Evolutionary conservation across 2,888 invertebrate genomes (phyloP).

Genomic region (Stegophylla sp.): DNA sequence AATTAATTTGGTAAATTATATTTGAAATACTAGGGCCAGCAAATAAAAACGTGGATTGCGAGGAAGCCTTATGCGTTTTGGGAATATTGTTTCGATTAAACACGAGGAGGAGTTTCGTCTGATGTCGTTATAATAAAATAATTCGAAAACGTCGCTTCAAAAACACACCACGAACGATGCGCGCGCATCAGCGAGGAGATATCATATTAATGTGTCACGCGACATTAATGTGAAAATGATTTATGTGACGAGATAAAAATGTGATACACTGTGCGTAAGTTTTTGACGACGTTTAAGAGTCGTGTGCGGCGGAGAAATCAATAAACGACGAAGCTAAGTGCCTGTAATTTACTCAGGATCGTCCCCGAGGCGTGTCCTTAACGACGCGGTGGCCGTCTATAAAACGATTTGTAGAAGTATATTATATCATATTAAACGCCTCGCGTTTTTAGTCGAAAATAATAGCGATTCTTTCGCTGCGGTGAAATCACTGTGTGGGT

Average conservation of each 20-base stretch:
- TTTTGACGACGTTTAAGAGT: slow-evolving; percentile 15
- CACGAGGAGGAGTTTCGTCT: no score
- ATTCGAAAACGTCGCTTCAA: no score
- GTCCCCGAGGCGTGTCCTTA: not conserved
- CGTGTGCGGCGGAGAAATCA: slow-evolving; percentile 9
- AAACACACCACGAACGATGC: not conserved
- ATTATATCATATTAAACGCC: slow-evolving; percentile 28
- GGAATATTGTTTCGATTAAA: no score
- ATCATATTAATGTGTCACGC: not conserved
- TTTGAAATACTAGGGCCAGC: no score
- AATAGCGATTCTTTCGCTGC: not conserved
- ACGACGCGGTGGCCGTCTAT: slow-evolving; percentile 11
- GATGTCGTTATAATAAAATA: no score
- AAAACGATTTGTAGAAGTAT: slow-evolving; percentile 7
- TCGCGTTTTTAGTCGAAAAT: not conserved
- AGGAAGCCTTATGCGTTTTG: no score
- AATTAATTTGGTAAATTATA: no score
- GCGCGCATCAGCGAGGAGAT: no score
- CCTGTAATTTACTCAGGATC: slow-evolving; percentile 32
- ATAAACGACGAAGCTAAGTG: slow-evolving; percentile 24
- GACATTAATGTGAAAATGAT: not conserved
- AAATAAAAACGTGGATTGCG: no score
- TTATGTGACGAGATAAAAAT: slow-evolving; percentile 1
- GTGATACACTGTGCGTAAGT: not conserved
- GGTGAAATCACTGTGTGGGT: no score